phyloP scores from a whole-genome alignment of 2,113 vertebrate genomes.

The Chloroceryle aenea region DNA sequence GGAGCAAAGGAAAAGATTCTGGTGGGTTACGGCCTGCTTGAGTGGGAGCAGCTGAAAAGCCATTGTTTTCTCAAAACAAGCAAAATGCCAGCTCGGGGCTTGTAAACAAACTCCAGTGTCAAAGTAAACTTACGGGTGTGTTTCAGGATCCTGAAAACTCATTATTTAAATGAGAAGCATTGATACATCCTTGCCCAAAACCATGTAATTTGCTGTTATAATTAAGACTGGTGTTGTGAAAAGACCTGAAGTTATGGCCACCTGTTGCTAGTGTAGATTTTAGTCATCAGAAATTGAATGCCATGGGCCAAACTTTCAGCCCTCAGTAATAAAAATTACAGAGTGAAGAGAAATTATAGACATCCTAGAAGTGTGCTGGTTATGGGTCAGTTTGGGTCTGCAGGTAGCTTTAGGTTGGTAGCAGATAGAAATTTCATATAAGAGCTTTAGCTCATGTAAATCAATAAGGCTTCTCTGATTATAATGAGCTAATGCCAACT shows the following conservation, averaged over 20 bases:
- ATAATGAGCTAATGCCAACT: constrained; percentile 25
- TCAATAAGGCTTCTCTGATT: constrained; percentile 14
- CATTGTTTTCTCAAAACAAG: neutral
- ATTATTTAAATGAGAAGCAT: neutral
- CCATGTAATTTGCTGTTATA: neutral
- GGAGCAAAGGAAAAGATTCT: neutral
- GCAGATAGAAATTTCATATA: neutral
- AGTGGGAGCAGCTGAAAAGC: neutral
- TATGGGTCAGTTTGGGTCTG: neutral
- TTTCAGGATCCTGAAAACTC: constrained; percentile 8
- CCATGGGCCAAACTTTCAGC: neutral
- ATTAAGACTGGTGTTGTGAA: neutral
- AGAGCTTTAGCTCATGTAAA: constrained; percentile 2
- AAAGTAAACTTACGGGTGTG: neutral
- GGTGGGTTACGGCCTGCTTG: neutral
- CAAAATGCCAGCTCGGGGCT: neutral
- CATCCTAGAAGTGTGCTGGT: constrained; percentile 27
- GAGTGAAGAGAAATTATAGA: constrained; percentile 22
- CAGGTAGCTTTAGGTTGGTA: neutral
- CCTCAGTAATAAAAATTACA: constrained; percentile 34
- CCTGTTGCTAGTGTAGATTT: constrained; percentile 9
- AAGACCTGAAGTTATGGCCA: neutral
- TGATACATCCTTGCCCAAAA: neutral
- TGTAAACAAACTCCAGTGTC: neutral
- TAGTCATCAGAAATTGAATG: constrained; percentile 16